These are phyloP conservation scores for Drosophila virilis DNA, from an alignment of 1,140 invertebrate genomes.

Conservation along the genomic window DNA sequence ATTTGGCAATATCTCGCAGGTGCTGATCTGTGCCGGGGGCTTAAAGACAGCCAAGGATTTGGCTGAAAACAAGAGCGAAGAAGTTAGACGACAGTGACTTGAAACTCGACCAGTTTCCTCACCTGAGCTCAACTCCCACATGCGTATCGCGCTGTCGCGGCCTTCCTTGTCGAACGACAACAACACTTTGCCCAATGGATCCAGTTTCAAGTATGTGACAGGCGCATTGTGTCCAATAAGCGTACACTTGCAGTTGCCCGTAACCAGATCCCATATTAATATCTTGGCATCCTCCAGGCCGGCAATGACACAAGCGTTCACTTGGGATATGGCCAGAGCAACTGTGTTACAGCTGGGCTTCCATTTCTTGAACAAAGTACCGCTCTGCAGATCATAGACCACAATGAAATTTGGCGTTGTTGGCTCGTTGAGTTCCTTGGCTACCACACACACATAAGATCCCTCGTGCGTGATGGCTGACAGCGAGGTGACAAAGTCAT, in stretches of 20 bases:
- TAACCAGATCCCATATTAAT: constrained; percentile 94
- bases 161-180: constrained; percentile 90
- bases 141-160: constrained; percentile 89
- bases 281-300: constrained; percentile 92
- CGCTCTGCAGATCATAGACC: constrained; percentile 95
- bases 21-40: constrained; percentile 90
- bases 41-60: constrained; percentile 90
- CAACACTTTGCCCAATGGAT: constrained; percentile 88
- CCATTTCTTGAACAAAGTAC: constrained; percentile 96
- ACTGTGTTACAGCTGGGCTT: constrained; percentile 92
- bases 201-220: constrained; percentile 89
- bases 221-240: constrained; percentile 91
- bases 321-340: constrained; percentile 91
- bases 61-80: constrained; percentile 85
- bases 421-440: constrained; percentile 92
- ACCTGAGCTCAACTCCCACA: constrained; percentile 93
- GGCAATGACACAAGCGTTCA: constrained; percentile 92
- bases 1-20: constrained; percentile 90
- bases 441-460: constrained; percentile 88
- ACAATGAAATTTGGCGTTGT: constrained; percentile 93
- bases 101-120: constrained; percentile 18
- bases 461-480: constrained; percentile 94
- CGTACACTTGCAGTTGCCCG: constrained; percentile 87
- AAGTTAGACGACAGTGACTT: not conserved
- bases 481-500: constrained; percentile 93